Evolutionary conservation across 2,113 vertebrate species (phyloP).

Genomic region (Opisthocomus hoazin): DNA sequence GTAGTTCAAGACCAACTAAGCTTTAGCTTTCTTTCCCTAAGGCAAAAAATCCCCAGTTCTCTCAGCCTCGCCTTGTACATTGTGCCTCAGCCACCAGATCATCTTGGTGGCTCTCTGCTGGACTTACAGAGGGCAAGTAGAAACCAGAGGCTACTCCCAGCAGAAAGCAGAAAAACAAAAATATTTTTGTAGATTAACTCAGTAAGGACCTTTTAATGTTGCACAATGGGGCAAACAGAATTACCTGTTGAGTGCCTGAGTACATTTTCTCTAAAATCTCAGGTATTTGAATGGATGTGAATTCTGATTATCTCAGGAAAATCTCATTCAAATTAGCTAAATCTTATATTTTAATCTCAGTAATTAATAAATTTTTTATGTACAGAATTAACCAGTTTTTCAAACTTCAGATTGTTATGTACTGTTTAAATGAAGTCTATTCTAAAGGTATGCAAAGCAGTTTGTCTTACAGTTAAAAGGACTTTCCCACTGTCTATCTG

Average conservation of each 20-base stretch:
- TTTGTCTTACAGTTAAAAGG: background rate
- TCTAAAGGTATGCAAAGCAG: background rate
- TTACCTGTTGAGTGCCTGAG: background rate
- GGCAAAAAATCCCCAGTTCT: background rate
- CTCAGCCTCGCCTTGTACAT: background rate
- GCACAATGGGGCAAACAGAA: background rate
- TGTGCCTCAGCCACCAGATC: background rate
- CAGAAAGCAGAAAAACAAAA: background rate
- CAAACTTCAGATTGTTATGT: background rate
- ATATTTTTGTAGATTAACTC: background rate
- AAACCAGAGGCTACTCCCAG: background rate
- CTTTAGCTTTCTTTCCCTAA: background rate
- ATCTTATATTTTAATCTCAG: background rate
- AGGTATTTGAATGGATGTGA: background rate
- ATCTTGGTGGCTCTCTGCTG: background rate
- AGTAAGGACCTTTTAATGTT: background rate
- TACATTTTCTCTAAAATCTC: background rate
- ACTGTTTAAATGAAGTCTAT: background rate
- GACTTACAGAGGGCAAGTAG: background rate
- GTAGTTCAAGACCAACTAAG: background rate
- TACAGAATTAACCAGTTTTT: background rate
- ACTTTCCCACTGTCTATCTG: background rate
- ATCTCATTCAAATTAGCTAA: background rate
- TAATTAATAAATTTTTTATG: background rate
- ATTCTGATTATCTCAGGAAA: background rate